Conservation (phyloP, 2,888 invertebrate genomes). For the Cantharis rufa region DNA sequence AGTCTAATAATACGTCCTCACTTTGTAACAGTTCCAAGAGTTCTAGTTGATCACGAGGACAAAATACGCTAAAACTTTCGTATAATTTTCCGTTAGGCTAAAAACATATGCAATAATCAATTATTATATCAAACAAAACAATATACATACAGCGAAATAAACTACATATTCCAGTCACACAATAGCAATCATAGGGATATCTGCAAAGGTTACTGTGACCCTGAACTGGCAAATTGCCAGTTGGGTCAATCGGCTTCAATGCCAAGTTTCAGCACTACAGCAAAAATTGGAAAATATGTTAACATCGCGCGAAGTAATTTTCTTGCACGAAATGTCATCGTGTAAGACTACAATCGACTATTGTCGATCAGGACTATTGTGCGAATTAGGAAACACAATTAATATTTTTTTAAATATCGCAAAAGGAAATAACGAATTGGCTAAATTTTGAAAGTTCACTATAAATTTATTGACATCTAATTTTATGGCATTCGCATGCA, state of each 20-base stretch:
- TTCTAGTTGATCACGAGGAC: constrained; percentile 77
- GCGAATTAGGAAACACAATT: background rate
- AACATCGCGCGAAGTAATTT: background rate
- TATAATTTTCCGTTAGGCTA: constrained; percentile 80
- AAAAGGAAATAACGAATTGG: background rate
- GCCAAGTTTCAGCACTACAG: background rate
- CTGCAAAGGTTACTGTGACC: constrained; percentile 38
- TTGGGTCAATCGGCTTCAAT: constrained; percentile 25
- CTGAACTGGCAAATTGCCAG: constrained; percentile 36
- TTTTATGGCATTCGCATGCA: background rate
- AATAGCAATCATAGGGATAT: constrained; percentile 25
- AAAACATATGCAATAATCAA: constrained; percentile 42
- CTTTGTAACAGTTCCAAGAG: constrained; percentile 71
- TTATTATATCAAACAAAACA: background rate
- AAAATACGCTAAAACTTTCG: constrained; percentile 85
- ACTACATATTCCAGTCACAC: constrained; percentile 10
- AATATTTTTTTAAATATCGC: too few relatives aligned
- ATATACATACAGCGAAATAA: background rate
- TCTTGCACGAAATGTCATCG: background rate
- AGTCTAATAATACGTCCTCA: constrained; percentile 79
- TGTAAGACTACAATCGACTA: background rate
- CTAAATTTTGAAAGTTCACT: background rate
- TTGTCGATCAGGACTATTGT: background rate
- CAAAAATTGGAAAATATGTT: background rate
- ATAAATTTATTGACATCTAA: background rate